Conservation (phyloP, 2,888 invertebrate genomes). For the Holacanthella duospinosa region DNA sequence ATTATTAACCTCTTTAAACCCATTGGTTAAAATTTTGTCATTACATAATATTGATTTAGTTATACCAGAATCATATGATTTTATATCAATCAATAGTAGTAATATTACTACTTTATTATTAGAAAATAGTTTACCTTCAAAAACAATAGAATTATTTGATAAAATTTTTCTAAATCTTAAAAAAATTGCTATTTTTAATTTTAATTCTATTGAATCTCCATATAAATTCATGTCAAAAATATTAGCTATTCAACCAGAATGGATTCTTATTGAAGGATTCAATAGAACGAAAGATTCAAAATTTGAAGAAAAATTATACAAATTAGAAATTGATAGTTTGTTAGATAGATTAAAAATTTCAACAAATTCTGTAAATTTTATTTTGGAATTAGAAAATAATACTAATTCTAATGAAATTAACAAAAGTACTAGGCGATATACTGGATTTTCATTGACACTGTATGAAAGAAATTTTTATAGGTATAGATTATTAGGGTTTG, state of each 20-base stretch:
- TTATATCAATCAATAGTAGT: too few species aligned
- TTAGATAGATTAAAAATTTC: background rate
- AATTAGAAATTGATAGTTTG: background rate
- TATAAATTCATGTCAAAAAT: slow-evolving; percentile 10
- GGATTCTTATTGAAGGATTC: slow-evolving; percentile 8
- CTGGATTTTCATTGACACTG: slow-evolving; percentile 9
- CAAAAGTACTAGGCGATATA: slow-evolving; percentile 12
- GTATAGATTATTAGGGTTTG: slow-evolving; percentile 14
- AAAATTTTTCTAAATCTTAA: background rate
- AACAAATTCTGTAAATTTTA: background rate
- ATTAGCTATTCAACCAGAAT: slow-evolving; percentile 5
- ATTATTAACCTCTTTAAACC: background rate
- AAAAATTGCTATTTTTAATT: background rate
- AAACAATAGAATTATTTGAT: background rate
- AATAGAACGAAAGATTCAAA: slow-evolving; percentile 6
- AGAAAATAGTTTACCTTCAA: background rate
- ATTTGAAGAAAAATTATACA: background rate
- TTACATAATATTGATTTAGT: background rate
- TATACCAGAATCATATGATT: background rate
- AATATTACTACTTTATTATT: background rate
- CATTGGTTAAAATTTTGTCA: background rate
- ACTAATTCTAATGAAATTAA: too few species aligned
- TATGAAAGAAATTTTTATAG: slow-evolving; percentile 18
- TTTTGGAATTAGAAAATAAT: background rate
- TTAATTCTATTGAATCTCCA: background rate